Percentiles rank a stretch among this genome's conserved stretches.
phyloP scores from a whole-genome alignment of 1,140 invertebrate species.

The Babylonia areolata region DNA sequence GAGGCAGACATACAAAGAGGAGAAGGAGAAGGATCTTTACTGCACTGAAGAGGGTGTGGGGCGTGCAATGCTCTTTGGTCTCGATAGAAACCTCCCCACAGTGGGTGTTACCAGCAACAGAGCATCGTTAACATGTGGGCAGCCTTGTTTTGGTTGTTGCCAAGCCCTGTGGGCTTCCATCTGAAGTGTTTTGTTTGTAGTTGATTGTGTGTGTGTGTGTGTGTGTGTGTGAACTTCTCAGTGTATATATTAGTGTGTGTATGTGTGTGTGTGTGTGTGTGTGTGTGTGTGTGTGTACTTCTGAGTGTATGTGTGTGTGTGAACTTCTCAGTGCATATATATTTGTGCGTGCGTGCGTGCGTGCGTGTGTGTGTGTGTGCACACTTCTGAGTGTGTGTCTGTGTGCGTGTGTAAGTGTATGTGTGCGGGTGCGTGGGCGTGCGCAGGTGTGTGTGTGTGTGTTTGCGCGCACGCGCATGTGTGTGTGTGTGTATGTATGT shows the following conservation, averaged over 20 bases:
- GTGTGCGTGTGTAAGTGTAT: not conserved
- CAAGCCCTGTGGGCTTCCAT: no score
- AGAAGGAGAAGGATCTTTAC: not conserved
- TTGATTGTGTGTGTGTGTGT: not conserved
- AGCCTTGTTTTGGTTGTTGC: no score
- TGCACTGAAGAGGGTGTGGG: no score
- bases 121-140: no score
- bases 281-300: no score
- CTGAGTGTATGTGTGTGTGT: not conserved
- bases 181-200: no score
- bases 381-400: not conserved
- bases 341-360: conserved; percentile 13
- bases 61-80: no score
- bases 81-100: no score
- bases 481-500: conserved; percentile 8
- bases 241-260: no score
- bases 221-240: no score
- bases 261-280: no score
- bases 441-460: not conserved
- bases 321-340: not conserved
- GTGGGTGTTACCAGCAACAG: no score
- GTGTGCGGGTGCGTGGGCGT: not conserved
- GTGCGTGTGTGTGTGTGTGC: conserved; percentile 24
- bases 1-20: not conserved
- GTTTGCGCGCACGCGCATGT: not conserved